Evolutionary conservation across 2,113 vertebrate species (phyloP).

Genomic region (Macrotus californicus): DNA sequence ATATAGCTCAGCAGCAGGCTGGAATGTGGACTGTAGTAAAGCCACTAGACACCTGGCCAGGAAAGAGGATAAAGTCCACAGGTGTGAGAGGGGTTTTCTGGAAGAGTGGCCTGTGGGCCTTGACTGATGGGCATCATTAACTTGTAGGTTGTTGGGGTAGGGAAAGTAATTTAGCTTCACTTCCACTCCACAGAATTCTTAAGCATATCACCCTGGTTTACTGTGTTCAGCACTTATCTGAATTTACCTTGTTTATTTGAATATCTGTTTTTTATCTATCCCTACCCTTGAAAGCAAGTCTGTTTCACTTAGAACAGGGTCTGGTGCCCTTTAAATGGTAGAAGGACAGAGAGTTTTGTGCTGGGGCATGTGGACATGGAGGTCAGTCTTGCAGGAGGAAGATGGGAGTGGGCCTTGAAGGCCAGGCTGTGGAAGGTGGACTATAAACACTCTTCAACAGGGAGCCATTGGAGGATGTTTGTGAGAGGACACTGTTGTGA

Average conservation of each 20-base stretch:
- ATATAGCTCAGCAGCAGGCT: not conserved
- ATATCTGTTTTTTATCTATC: not conserved
- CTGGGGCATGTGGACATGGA: rapidly evolving
- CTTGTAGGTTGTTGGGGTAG: too few species aligned
- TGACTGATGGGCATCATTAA: not conserved
- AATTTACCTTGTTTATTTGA: not conserved
- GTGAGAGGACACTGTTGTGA: not conserved
- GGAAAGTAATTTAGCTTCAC: not conserved
- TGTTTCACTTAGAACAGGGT: not conserved
- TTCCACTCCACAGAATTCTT: not conserved
- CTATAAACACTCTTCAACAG: rapidly evolving
- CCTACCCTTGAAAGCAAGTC: not conserved
- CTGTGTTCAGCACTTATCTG: not conserved
- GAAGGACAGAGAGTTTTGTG: not conserved
- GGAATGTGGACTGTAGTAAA: not conserved
- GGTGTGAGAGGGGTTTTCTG: not conserved
- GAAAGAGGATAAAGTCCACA: not conserved
- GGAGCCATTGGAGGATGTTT: not conserved
- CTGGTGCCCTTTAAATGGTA: not conserved
- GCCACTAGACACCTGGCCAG: not conserved
- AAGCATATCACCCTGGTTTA: not conserved
- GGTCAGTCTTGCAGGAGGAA: too few species aligned
- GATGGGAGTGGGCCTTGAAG: not conserved
- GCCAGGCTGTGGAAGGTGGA: not conserved
- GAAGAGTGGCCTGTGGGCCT: not conserved